Conservation (phyloP, 2,113 vertebrate genomes). For the Toxostoma redivivum region DNA sequence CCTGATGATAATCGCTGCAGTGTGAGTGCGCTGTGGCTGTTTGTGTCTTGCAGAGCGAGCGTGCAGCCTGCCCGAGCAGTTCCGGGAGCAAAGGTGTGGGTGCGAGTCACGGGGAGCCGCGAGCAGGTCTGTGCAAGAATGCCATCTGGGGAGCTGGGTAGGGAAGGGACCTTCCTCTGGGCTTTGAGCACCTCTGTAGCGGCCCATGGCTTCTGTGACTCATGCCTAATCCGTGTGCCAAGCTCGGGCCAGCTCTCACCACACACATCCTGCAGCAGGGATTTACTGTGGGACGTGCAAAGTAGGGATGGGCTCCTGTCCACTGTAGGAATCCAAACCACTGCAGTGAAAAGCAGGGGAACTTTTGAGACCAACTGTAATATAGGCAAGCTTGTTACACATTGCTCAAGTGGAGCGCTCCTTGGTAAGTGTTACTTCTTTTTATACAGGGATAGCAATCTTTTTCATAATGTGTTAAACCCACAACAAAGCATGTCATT, state of each 20-base stretch:
- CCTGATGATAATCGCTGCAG: not conserved
- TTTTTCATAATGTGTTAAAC: not conserved
- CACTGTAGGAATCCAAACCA: not conserved
- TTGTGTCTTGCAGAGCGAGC: constrained; percentile 81
- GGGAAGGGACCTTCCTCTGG: accelerated
- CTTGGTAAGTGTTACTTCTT: not conserved
- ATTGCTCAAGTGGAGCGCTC: accelerated
- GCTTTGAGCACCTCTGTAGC: accelerated
- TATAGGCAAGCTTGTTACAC: no score
- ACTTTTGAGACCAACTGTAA: accelerated
- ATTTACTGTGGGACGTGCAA: accelerated
- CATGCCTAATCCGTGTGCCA: accelerated
- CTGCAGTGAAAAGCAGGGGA: not conserved
- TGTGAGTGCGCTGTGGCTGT: not conserved
- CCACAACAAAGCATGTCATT: not conserved
- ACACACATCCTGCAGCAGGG: accelerated
- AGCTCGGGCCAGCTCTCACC: not conserved
- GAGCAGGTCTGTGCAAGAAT: not conserved
- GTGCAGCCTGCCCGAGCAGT: constrained; percentile 74
- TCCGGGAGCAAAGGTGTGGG: constrained; percentile 85
- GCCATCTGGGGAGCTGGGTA: not conserved
- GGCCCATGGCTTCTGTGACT: accelerated
- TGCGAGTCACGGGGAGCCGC: accelerated
- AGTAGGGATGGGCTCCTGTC: not conserved
- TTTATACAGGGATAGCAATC: not conserved